These are phyloP conservation scores for Spicauda simplicius DNA, from an alignment of 2,888 invertebrate species.

Conservation along the genomic window DNA sequence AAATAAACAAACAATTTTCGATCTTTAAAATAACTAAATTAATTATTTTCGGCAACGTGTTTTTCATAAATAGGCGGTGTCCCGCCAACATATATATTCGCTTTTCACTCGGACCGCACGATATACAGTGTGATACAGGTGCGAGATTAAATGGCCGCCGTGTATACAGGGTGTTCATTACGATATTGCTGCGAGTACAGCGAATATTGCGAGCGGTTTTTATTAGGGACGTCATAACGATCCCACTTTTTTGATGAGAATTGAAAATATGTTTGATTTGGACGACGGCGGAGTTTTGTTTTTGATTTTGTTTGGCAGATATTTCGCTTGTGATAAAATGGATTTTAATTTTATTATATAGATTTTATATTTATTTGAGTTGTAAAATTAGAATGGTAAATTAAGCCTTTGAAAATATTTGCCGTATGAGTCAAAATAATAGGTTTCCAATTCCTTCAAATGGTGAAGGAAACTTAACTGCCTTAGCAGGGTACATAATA, in stretches of 20 bases:
- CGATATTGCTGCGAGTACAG: constrained; percentile 80
- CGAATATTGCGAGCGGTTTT: constrained; percentile 77
- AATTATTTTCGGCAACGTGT: too few species aligned
- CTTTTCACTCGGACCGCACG: constrained; percentile 44
- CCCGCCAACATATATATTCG: too few species aligned
- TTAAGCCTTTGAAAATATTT: too few species aligned
- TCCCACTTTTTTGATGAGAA: constrained; percentile 81
- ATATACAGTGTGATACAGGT: constrained; percentile 79
- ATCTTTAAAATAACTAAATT: too few species aligned
- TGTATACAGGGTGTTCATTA: constrained; percentile 83
- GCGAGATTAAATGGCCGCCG: constrained; percentile 82
- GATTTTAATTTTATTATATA: not conserved
- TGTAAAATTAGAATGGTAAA: not conserved
- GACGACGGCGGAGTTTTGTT: constrained; percentile 42
- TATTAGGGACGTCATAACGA: constrained; percentile 79
- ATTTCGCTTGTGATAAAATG: not conserved
- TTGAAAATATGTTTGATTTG: constrained; percentile 81
- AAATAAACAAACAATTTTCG: too few species aligned
- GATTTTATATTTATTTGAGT: not conserved
- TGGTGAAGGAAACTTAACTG: too few species aligned
- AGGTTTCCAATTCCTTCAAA: too few species aligned
- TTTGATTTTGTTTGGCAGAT: constrained; percentile 19
- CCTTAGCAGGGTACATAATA: too few species aligned
- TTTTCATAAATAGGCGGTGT: too few species aligned
- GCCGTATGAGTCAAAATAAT: too few species aligned